A percentile compares a stretch with the other conserved stretches of the same genome.
These are phyloP conservation scores for Ceratosolen fusciceps DNA, from an alignment of 1,140 invertebrate genomes.

Conservation along the genomic window DNA sequence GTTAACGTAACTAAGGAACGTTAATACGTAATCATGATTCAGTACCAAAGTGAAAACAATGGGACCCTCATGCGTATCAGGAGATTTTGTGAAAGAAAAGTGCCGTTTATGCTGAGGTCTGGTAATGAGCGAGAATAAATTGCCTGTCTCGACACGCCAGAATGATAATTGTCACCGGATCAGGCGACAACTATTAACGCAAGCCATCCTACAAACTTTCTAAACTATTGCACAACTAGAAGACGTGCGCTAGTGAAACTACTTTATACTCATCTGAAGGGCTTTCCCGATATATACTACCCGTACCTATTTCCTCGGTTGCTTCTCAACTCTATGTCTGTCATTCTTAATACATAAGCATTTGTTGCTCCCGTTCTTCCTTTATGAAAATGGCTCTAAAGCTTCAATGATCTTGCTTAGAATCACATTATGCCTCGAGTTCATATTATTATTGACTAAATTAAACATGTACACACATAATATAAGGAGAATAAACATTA, in stretches of 20 bases:
- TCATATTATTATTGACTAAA: too few relatives aligned
- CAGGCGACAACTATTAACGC: constrained; percentile 57
- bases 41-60: constrained; percentile 3
- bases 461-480: too few relatives aligned
- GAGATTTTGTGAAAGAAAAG: constrained; percentile 26
- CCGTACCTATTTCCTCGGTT: not conserved
- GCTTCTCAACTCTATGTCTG: not conserved
- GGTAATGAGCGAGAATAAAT: not conserved
- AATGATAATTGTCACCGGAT: constrained; percentile 52
- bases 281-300: not conserved
- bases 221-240: constrained; percentile 43
- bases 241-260: constrained; percentile 18
- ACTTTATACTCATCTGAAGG: not conserved
- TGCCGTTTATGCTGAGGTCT: not conserved
- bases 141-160: constrained; percentile 55
- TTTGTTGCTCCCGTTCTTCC: not conserved
- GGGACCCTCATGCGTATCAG: not conserved
- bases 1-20: too few relatives aligned
- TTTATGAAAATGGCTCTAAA: not conserved
- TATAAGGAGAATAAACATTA: too few relatives aligned
- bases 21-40: too few relatives aligned
- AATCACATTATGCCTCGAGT: too few relatives aligned
- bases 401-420: not conserved
- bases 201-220: constrained; percentile 60
- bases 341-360: not conserved